Evolutionary conservation across 2,888 invertebrate species (phyloP).

Genomic region (Stenodema calcarata): DNA sequence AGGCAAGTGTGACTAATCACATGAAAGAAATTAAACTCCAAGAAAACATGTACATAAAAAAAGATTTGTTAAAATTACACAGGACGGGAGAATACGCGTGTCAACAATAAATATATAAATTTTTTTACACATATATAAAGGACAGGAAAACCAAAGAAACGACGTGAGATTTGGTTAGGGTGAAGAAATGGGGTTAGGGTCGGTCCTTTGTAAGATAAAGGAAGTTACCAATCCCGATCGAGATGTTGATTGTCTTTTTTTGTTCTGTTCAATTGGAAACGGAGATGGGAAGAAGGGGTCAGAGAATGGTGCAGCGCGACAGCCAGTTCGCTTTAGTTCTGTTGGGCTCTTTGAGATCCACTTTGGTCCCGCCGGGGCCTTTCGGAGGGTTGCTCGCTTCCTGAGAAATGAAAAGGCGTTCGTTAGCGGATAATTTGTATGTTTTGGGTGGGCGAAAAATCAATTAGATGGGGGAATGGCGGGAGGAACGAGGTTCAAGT

Average conservation of each 20-base stretch:
- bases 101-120: background rate
- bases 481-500: no score
- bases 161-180: background rate
- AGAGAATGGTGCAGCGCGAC: slow-evolving; percentile 86
- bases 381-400: slow-evolving; percentile 90
- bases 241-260: slow-evolving; percentile 32
- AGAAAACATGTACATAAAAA: background rate
- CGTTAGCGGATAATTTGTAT: no score
- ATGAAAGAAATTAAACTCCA: background rate
- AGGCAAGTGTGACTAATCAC: background rate
- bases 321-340: slow-evolving; percentile 84
- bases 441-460: no score
- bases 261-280: background rate
- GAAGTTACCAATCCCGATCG: background rate
- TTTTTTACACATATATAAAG: background rate
- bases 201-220: slow-evolving; percentile 1
- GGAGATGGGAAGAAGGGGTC: slow-evolving; percentile 66
- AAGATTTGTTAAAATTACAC: background rate
- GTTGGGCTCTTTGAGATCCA: slow-evolving; percentile 70
- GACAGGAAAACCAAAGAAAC: background rate
- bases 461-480: no score
- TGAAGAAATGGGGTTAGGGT: background rate
- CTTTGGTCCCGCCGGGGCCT: slow-evolving; percentile 80
- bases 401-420: slow-evolving; percentile 63
- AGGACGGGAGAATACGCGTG: slow-evolving; percentile 5